Evolutionary conservation across 2,113 vertebrate genomes (phyloP), one percentile per base, ranked within the genome.

Genomic region (Prionailurus viverrinus): DNA sequence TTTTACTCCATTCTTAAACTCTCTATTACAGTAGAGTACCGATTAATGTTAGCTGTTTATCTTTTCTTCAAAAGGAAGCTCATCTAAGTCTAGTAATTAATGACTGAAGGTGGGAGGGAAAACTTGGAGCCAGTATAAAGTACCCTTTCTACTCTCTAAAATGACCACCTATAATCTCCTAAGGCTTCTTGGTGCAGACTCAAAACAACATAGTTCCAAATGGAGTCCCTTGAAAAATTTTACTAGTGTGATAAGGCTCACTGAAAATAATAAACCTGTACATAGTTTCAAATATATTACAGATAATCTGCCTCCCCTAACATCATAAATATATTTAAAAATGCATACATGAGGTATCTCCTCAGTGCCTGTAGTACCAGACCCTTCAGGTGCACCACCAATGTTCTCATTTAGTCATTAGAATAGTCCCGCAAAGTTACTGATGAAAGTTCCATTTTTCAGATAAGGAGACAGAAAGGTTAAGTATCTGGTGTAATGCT

Each of bases 371-470:
- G 2, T 19, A 13, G 6, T 53, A 6, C 10, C 15, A 29, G 53
- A 13, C 3, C 23, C 4, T 71, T 55, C 74, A 0, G 3, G n/a
- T 69, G 7, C 27, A 19, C 73, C 69, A 51, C 2, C 36, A 69
- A 55, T 66, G 27, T 9, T 81, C 10, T 76, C 19, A 69, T 80
- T 78, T 58, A 84, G 55, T 55, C 10, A 12, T 80, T 7, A 95
- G 31, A 89, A 29, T 11, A 58, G 65, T 15, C 36, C 39, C 81
- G 3, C 33, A 89, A 63, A 27, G 31, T 45, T 31, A 84, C 41
- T 51, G 65, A 25, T 31, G 36, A 71, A 82, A 73, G 58, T 95
- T 93, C 14, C 36, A 58, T 79, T 92, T 96, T 66, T 85, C 23
- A 61, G 7, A 79, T 55, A 41, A 85, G 33, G 21, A 7, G 25